Evolutionary conservation across 2,113 vertebrate genomes (phyloP).

Genomic region (Rhea americana): DNA sequence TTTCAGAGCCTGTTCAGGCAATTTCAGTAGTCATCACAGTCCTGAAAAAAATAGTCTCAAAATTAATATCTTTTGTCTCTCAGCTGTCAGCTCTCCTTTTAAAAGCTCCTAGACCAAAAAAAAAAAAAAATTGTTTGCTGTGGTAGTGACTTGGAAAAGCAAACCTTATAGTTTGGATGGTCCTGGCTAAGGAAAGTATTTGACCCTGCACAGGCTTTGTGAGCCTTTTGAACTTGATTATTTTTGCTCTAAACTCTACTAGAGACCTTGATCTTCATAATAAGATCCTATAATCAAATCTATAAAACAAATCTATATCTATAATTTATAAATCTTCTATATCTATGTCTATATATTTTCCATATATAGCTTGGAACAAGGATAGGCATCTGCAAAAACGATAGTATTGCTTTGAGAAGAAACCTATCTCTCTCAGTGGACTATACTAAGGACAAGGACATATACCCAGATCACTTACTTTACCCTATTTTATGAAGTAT

Average conservation of each 20-base stretch:
- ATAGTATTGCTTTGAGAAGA: not conserved
- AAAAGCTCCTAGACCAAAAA: slow-evolving; percentile 39
- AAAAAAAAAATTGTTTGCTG: not conserved
- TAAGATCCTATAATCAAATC: not conserved
- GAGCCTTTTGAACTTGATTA: slow-evolving; percentile 28
- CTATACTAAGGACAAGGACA: not conserved
- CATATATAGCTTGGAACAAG: not conserved
- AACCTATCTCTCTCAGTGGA: not conserved
- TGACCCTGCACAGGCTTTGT: slow-evolving; percentile 3
- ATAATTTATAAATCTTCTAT: too few relatives aligned
- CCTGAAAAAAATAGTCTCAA: slow-evolving; percentile 49
- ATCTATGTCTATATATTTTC: not conserved
- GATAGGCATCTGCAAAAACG: not conserved
- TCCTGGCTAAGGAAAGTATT: not conserved
- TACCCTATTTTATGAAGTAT: not conserved
- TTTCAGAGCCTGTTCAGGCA: slow-evolving; percentile 50
- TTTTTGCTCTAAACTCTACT: slow-evolving; percentile 1
- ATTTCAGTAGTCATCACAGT: slow-evolving; percentile 32
- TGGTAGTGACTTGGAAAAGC: not conserved
- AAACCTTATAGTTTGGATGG: not conserved
- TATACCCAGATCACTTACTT: not conserved
- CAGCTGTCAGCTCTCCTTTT: slow-evolving; percentile 8
- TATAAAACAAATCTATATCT: not conserved
- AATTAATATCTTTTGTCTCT: slow-evolving; percentile 56
- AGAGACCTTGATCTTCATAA: not conserved